These are phyloP conservation scores for Uria lomvia DNA, from an alignment of 2,113 vertebrate genomes.

Conservation along the genomic window DNA sequence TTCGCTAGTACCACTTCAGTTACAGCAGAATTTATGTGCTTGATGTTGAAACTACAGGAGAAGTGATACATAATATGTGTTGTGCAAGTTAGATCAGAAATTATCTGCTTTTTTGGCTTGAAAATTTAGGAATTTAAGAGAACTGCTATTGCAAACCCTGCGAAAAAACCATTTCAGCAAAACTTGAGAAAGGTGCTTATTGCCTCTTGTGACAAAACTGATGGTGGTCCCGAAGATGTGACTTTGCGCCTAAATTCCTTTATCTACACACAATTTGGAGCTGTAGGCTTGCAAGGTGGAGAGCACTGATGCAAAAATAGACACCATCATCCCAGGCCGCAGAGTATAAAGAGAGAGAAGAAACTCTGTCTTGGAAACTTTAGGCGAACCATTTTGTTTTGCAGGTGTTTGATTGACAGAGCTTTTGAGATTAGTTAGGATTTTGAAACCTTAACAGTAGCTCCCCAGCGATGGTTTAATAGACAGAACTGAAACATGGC, in stretches of 20 bases:
- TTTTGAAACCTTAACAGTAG: neutral
- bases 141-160: neutral
- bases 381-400: neutral
- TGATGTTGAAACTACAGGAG: neutral
- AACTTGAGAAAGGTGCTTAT: neutral
- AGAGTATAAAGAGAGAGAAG: neutral
- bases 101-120: neutral
- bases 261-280: neutral
- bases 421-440: neutral
- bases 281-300: neutral
- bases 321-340: neutral
- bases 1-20: neutral
- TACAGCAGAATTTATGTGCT: neutral
- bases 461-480: neutral
- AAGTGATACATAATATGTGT: neutral
- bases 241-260: neutral
- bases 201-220: neutral
- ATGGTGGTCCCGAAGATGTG: neutral
- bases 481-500: neutral
- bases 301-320: neutral
- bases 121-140: neutral
- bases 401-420: neutral
- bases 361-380: neutral
- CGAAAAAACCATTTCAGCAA: neutral
- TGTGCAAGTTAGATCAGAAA: neutral